Base-by-base conservation (phyloP, 2,113 vertebrate species). In the Tychaedon coryphoeus region DNA sequence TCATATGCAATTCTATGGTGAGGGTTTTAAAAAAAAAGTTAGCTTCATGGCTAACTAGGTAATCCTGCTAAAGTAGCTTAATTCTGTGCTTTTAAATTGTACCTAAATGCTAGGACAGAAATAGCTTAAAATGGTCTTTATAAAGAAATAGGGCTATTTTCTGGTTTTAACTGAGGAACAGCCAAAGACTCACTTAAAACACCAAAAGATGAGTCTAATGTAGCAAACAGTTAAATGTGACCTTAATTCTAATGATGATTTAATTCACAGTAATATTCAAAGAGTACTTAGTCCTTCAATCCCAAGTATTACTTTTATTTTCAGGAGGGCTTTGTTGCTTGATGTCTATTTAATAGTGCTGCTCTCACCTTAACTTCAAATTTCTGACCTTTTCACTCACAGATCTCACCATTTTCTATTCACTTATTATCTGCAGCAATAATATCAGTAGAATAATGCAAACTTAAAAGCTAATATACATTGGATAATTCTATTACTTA, bases 71-170 rank as follows among this genome's bases (percentile, higher is more conserved):
- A 84, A 89, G 47, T 25, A 34, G 18, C 51, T 36, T 45, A 91
- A 89, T 71, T 70, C 64, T 43, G 24, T 88, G 34, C 10, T 95
- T 95, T 95, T 84, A 91, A 91, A 84, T 64, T 78, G n/a, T 74
- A 36, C 28, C 13, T 81, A 69, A 88, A 60, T 51, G 34, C n/a
- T 61, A 75, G 48, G 57, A 53, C 5, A 57, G 64, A 64, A 50
- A 73, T 42, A 62, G 58, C 33, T 80, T 86, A 43, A 93, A 92
- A 70, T 65, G n/a, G 1, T 60, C 9, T 74, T 74, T 86, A 40
- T 81, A 77, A 92, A 54, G 16, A 79, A 69, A 65, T 25, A 45
- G 5, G 8, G 26, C 74, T 84, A 56, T 86, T 90, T 88, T 84
- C 31, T 75, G 43, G 12, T 40, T 92, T 95, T 88, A 80, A 36